phyloP scores from a whole-genome alignment of 2,113 vertebrate species.

The Trachemys scripta region DNA sequence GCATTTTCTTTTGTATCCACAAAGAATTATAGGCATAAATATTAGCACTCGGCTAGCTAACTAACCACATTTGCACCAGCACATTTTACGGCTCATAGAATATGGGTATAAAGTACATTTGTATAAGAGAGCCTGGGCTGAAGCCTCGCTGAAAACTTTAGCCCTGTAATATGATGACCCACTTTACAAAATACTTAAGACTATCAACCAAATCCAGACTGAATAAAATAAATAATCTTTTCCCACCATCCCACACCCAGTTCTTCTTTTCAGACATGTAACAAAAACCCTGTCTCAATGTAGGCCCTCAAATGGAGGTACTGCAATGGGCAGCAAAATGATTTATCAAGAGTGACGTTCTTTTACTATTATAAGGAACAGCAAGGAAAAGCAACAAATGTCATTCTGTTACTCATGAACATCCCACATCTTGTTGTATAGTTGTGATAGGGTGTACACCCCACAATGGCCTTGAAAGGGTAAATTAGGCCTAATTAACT shows the following conservation, averaged over 20 bases:
- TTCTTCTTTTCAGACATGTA: neutral
- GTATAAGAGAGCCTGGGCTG: neutral
- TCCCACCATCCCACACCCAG: neutral
- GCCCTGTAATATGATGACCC: neutral
- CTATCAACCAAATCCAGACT: neutral
- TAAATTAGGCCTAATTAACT: neutral
- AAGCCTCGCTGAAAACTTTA: neutral
- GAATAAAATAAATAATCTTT: neutral
- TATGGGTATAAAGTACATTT: neutral
- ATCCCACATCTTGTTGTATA: neutral
- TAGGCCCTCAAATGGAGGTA: neutral
- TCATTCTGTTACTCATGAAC: conserved; percentile 1
- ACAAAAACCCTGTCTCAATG: neutral
- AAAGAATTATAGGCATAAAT: neutral
- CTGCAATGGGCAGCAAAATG: neutral
- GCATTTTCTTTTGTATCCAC: neutral
- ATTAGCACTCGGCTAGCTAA: neutral
- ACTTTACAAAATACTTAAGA: neutral
- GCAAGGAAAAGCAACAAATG: neutral
- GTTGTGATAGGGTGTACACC: neutral
- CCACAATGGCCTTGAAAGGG: neutral
- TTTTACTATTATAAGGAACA: neutral
- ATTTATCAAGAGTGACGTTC: neutral
- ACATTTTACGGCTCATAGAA: neutral
- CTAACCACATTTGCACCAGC: neutral